phyloP scores from a whole-genome alignment of 2,113 vertebrate genomes.

The Panthera uncia region DNA sequence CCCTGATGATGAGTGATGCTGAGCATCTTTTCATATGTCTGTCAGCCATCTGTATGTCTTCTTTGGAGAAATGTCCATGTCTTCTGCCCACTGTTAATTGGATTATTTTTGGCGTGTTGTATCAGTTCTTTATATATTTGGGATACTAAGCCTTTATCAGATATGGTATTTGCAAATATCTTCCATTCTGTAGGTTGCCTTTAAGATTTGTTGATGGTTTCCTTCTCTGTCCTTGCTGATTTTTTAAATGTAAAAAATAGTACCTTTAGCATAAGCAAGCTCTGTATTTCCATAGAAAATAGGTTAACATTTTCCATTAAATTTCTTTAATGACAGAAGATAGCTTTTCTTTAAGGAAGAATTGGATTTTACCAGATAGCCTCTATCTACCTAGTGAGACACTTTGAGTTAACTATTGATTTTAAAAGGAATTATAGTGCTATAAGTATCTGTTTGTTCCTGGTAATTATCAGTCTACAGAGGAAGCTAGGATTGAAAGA shows the following conservation, averaged over 20 bases:
- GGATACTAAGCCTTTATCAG: not conserved
- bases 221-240: not conserved
- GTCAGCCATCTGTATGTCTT: not conserved
- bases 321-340: conserved; percentile 54
- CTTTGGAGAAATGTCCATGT: not conserved
- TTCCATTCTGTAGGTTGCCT: not conserved
- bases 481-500: conserved; percentile 3
- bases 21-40: not conserved
- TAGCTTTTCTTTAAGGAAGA: conserved; percentile 31
- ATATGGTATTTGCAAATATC: not conserved
- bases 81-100: not conserved
- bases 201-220: not conserved
- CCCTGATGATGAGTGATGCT: not conserved
- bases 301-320: conserved; percentile 12
- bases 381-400: not conserved
- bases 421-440: conserved; percentile 37
- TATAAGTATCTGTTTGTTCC: not conserved
- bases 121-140: not conserved
- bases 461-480: conserved; percentile 8
- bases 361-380: not conserved
- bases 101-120: not conserved
- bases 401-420: not conserved
- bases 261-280: conserved; percentile 17
- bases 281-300: conserved; percentile 35
- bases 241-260: conserved; percentile 32